Base-by-base conservation (phyloP, 2,888 invertebrate genomes). In the Andrena camellia region DNA sequence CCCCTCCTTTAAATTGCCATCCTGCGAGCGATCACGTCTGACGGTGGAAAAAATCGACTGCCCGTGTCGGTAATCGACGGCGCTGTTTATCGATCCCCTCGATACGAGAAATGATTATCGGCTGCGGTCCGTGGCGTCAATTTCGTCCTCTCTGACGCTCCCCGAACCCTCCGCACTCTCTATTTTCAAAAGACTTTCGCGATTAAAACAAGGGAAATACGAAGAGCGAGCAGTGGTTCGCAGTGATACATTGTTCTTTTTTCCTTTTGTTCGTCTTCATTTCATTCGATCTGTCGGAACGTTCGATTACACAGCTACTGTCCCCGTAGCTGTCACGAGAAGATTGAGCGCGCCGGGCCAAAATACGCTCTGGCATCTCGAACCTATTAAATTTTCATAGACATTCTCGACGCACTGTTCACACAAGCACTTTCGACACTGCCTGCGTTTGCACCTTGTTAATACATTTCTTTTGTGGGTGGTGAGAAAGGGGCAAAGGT, bases 261-360 rank as follows among this genome's bases (percentile, higher is more conserved):
- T 81, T 81, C 42, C 72, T 71, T 57, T 81, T 81, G 20, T 79
- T 79, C 52, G 70, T 71, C 80, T 79, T 81, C 80, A 80, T 81
- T 62, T 81, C 80, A 71, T 71, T 81, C 62, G 48, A 23, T 63
- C 48, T 23, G 33, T 63, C 62, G 26, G 29, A 48, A 35, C 52
- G 42, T 23, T 8, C 23, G 17, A 54, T 54, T 42, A 42, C 57
- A 54, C 57, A 54, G 17, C 57, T 35, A 57, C 57, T 10, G 42
- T 42, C n/a, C 13, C n/a, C 13, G n/a, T 10, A 26, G 10, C n/a
- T n/a, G 42, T 23, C 23, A 7, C 8, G 54, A 68, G 8, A 68
- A 23, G 54, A 23, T 68, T 26, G 5, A 13, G n/a, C n/a, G 20
- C 35, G 17, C 13, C 20, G 13, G 7, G 33, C 42, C 7, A 26